These are phyloP conservation scores for Dolomedes plantarius DNA, from an alignment of 2,888 invertebrate species.

Conservation along the genomic window DNA sequence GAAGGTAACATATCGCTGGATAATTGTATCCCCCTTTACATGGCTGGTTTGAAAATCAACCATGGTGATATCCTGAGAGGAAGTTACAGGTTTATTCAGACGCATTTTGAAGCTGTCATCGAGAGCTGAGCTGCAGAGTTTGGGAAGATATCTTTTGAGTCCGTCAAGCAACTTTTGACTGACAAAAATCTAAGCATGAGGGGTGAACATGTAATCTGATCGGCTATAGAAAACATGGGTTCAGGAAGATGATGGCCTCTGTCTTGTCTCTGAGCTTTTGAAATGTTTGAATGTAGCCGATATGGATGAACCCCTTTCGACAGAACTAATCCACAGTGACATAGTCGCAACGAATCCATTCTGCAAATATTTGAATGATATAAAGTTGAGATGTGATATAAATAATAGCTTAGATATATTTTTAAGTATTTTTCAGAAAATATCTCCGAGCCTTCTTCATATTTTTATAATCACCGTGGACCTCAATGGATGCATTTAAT, in stretches of 20 bases:
- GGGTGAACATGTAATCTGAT: not conserved
- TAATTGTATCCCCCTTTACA: slow-evolving; percentile 17
- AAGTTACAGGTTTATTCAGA: slow-evolving; percentile 25
- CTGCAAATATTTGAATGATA: not conserved
- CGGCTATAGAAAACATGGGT: slow-evolving; percentile 18
- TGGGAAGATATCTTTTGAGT: not conserved
- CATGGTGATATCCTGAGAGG: not conserved
- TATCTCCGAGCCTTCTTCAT: too few relatives aligned
- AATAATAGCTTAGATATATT: not conserved
- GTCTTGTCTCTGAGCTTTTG: slow-evolving; percentile 6
- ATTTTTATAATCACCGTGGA: not conserved
- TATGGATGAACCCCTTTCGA: slow-evolving; percentile 11
- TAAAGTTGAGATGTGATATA: not conserved
- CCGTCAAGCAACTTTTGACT: slow-evolving; percentile 1
- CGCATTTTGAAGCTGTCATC: slow-evolving; percentile 19
- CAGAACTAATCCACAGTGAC: not conserved
- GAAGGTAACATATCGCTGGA: not conserved
- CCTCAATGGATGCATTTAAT: not conserved
- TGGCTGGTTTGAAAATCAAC: not conserved
- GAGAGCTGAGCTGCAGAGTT: not conserved
- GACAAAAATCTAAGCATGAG: slow-evolving; percentile 32
- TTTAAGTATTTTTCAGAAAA: not conserved
- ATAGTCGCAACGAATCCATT: not conserved
- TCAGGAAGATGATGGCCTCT: not conserved
- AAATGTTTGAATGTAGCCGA: not conserved